phyloP scores from a whole-genome alignment of 2,888 invertebrate genomes.

The Alsophila aescularia region DNA sequence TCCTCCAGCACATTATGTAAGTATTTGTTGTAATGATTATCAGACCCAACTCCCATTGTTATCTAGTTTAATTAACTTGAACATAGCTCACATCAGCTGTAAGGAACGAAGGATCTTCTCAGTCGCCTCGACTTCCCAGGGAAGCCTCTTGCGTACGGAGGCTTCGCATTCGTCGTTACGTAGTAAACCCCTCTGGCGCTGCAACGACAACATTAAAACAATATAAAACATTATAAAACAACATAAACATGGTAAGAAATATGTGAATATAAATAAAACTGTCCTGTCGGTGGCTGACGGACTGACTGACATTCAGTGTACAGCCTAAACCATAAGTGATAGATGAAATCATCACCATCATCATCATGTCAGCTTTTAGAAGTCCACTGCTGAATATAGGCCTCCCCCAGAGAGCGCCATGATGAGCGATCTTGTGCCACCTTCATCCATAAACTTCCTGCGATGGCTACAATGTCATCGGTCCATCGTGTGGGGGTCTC shows the following conservation, averaged over 20 bases:
- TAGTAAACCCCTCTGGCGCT: conserved; percentile 94
- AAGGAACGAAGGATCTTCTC: conserved; percentile 61
- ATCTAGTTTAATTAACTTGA: not conserved
- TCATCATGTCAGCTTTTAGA: no score
- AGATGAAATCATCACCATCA: no score
- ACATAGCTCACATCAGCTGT: conserved; percentile 57
- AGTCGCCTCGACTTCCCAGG: conserved; percentile 85
- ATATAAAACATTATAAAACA: not conserved
- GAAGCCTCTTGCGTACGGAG: conserved; percentile 93
- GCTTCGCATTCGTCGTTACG: conserved; percentile 92
- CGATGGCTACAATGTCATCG: no score
- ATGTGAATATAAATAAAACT: no score
- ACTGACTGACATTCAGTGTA: no score
- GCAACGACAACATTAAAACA: conserved; percentile 23
- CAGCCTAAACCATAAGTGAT: no score
- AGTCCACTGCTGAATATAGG: no score
- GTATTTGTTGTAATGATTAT: conserved; percentile 11
- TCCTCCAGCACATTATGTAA: not conserved
- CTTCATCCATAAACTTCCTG: no score
- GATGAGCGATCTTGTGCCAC: no score
- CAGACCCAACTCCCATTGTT: conserved; percentile 6
- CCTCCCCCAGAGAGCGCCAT: no score
- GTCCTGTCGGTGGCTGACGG: no score
- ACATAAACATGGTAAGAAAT: not conserved
- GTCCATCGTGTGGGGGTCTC: no score